These are phyloP conservation scores for Nematolebias whitei DNA, from an alignment of 2,113 vertebrate genomes.

Conservation along the genomic window DNA sequence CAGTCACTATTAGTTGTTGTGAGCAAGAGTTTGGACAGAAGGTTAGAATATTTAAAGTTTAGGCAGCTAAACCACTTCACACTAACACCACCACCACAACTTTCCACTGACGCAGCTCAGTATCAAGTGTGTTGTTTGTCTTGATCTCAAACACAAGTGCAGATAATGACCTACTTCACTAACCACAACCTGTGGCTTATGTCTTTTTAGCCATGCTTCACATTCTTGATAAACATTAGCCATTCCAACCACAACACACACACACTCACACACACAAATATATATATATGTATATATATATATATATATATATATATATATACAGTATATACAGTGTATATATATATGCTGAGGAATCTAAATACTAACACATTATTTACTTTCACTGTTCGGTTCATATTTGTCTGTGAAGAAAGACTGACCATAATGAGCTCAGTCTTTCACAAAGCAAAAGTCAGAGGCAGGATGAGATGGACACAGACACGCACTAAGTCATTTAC, in stretches of 20 bases:
- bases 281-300: too few species aligned
- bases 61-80: constrained; percentile 30
- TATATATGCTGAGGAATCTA: background rate
- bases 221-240: background rate
- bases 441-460: constrained; percentile 65
- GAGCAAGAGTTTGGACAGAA: constrained; percentile 34
- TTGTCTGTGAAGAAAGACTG: constrained; percentile 34
- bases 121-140: constrained; percentile 24
- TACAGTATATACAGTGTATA: too few species aligned
- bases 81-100: constrained; percentile 15
- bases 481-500: constrained; percentile 49
- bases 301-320: too few species aligned
- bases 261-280: too few species aligned
- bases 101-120: constrained; percentile 41
- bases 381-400: constrained; percentile 49
- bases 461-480: constrained; percentile 56
- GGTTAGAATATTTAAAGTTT: constrained; percentile 33
- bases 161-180: constrained; percentile 13
- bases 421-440: constrained; percentile 58
- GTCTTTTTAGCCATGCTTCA: too few species aligned
- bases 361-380: constrained; percentile 11
- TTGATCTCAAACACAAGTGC: constrained; percentile 27
- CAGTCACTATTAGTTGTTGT: constrained; percentile 16
- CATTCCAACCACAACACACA: background rate
- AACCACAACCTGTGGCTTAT: background rate